Conservation (phyloP, 2,797 vertebrate genomes). For the Peromyscus eremicus region DNA sequence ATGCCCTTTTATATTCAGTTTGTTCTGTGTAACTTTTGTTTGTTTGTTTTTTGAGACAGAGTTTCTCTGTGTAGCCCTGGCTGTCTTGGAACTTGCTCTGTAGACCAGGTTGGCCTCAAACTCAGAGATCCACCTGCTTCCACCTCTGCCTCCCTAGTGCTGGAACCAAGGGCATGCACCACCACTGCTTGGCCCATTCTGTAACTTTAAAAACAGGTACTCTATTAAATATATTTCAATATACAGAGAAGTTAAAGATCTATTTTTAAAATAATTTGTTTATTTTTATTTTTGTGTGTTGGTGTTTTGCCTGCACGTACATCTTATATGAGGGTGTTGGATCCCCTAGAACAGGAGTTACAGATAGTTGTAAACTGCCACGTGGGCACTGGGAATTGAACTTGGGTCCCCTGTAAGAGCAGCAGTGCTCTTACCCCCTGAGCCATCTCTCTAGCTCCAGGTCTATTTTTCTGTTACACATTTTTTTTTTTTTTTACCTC, state of each 20-base stretch:
- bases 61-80: not conserved
- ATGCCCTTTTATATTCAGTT: not conserved
- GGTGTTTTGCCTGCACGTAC: not conserved
- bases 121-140: not conserved
- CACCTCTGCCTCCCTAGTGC: not conserved
- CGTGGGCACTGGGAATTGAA: not conserved
- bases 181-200: not conserved
- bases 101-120: not conserved
- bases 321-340: not conserved
- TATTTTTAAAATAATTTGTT: not conserved
- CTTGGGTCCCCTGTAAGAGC: not conserved
- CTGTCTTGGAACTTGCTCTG: not conserved
- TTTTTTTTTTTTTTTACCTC: not conserved
- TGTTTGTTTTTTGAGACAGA: not conserved
- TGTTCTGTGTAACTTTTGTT: not conserved
- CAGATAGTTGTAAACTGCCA: not conserved
- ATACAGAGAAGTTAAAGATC: slow-evolving; percentile 25
- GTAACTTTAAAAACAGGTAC: not conserved
- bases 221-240: not conserved
- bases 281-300: not conserved
- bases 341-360: not conserved
- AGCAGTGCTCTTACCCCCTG: not conserved
- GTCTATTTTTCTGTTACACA: not conserved
- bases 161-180: not conserved
- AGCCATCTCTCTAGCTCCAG: not conserved